Conservation (phyloP, 2,113 vertebrate genomes). For the Bubalus kerabau region DNA sequence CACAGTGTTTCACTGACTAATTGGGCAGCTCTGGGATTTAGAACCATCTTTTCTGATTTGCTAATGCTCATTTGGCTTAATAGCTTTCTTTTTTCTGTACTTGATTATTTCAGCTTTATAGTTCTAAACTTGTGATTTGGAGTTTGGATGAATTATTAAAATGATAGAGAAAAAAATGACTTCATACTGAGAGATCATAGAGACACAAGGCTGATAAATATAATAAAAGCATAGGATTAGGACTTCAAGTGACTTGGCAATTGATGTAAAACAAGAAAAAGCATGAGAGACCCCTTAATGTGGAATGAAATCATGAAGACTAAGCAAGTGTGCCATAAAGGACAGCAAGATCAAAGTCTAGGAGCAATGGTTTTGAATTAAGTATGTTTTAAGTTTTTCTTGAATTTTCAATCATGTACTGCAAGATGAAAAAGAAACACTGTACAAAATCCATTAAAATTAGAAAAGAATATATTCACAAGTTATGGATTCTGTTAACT, state of each 20-base stretch:
- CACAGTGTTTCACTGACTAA: neutral
- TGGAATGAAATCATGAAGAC: neutral
- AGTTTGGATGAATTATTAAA: constrained; percentile 1
- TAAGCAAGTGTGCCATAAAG: neutral
- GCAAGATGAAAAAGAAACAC: neutral
- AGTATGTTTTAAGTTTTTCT: neutral
- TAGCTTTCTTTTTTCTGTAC: neutral
- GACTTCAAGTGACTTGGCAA: neutral
- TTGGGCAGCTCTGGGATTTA: neutral
- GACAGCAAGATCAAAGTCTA: neutral
- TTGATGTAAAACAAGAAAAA: neutral
- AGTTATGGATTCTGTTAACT: neutral
- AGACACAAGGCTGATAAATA: neutral
- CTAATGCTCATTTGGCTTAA: neutral
- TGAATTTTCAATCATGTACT: neutral
- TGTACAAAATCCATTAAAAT: neutral
- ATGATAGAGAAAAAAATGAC: neutral
- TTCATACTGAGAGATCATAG: neutral
- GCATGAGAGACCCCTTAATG: neutral
- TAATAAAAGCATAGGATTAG: neutral
- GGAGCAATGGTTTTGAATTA: neutral
- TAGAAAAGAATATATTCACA: neutral
- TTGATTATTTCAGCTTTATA: neutral
- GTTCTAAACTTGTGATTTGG: constrained; percentile 13
- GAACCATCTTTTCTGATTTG: neutral